Conservation (phyloP, 2,113 vertebrate species). For the Manacus vitellinus region DNA sequence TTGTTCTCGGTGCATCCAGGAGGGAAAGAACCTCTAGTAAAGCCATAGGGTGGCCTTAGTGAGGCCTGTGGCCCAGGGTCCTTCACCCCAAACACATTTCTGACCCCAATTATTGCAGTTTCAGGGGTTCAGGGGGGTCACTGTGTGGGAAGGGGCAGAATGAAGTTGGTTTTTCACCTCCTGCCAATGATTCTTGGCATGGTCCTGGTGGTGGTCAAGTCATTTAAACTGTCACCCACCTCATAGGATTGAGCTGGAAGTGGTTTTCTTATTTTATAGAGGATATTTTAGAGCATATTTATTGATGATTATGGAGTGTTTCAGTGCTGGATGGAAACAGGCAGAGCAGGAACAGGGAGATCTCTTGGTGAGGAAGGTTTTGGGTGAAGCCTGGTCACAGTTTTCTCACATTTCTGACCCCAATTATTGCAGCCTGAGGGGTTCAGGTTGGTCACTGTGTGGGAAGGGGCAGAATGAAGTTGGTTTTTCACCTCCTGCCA, state of each 20-base stretch:
- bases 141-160: neutral
- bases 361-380: no score
- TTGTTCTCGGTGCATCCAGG: neutral
- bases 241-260: no score
- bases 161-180: neutral
- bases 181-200: neutral
- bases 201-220: no score
- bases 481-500: neutral
- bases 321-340: no score
- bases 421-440: no score
- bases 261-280: no score
- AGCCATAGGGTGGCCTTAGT: neutral
- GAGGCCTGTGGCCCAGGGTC: accelerated
- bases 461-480: neutral
- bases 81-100: neutral
- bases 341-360: no score
- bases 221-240: no score
- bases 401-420: no score
- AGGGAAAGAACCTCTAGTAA: neutral
- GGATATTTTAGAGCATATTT: no score
- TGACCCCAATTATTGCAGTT: neutral
- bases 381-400: no score
- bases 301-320: no score
- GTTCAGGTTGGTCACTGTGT: neutral
- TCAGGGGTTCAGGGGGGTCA: neutral